Evolutionary conservation across 1,140 invertebrate species (phyloP), one percentile per base, ranked within the genome.

Genomic region (Triops longicaudatus): DNA sequence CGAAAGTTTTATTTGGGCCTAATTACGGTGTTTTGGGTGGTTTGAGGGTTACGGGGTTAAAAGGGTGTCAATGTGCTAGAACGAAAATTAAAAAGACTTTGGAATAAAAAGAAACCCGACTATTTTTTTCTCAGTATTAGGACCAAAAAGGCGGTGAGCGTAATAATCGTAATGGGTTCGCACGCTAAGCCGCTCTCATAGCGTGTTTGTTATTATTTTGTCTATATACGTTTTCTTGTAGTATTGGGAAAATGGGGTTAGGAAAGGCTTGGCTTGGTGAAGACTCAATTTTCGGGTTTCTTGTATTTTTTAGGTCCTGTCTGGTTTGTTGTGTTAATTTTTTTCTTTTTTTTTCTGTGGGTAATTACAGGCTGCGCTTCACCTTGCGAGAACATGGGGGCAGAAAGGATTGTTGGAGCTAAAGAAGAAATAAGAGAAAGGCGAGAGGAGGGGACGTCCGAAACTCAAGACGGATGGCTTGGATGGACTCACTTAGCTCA

Each of bases 381-480:
- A 63, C 14, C 50, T 63, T 17, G 50, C n/a, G 17, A 22, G 50
- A 63, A 63, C 50, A 22, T 63, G 50, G 50, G 22, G 14, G 17
- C 50, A 6, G 14, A 63, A 17, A 7, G 31, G 31, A 37, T 37
- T 37, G 31, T 7, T 37, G 17, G 50, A 63, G 50, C 50, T 63
- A 63, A 63, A 63, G 50, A 63, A 63, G 50, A 63, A 63, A 63
- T 63, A 63, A 63, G 11, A 63, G 50, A 22, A 63, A 22, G 22
- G 17, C 14, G 50, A 22, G 50, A 63, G 50, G 50, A 63, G 50
- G 50, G 22, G 50, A 63, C 50, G 50, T 17, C 50, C 50, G 14
- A 63, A 63, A 63, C 50, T 17, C 50, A 63, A 63, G 50, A 63
- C 50, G 50, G 50, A 63, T 63, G 50, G 50, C n/a, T 63, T 17